Conservation (phyloP, 1,140 invertebrate genomes). For the Saxidomus purpurata region DNA sequence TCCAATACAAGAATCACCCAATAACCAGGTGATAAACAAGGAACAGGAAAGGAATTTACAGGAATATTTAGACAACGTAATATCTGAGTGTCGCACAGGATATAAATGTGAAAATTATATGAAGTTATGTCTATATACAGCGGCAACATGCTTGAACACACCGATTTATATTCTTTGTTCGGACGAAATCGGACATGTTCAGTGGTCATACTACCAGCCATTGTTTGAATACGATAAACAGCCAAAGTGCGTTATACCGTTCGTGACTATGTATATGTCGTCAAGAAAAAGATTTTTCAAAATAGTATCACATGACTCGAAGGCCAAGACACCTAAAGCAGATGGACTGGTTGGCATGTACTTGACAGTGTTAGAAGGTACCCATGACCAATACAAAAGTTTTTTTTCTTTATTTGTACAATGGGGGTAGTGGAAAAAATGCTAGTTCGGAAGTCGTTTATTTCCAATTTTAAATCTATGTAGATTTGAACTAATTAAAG, state of each 20-base stretch:
- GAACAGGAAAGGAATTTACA: neutral
- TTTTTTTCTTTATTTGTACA: no score
- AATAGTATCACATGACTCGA: neutral
- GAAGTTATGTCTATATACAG: neutral
- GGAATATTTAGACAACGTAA: neutral
- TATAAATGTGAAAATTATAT: neutral
- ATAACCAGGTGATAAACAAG: neutral
- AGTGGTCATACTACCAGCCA: neutral
- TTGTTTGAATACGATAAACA: neutral
- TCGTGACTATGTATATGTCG: neutral
- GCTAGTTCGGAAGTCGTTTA: no score
- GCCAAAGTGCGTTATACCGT: neutral
- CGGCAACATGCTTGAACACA: neutral
- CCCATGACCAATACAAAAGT: no score
- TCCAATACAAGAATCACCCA: neutral
- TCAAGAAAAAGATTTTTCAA: neutral
- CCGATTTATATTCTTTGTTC: neutral
- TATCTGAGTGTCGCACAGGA: neutral
- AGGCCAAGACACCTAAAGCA: neutral
- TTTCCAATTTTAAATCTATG: no score
- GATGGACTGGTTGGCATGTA: neutral
- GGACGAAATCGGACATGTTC: neutral
- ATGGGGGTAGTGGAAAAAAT: no score
- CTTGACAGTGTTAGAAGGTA: neutral
- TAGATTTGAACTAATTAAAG: no score